phyloP scores from a whole-genome alignment of 2,888 invertebrate species.

The Sylvicola cinctus region DNA sequence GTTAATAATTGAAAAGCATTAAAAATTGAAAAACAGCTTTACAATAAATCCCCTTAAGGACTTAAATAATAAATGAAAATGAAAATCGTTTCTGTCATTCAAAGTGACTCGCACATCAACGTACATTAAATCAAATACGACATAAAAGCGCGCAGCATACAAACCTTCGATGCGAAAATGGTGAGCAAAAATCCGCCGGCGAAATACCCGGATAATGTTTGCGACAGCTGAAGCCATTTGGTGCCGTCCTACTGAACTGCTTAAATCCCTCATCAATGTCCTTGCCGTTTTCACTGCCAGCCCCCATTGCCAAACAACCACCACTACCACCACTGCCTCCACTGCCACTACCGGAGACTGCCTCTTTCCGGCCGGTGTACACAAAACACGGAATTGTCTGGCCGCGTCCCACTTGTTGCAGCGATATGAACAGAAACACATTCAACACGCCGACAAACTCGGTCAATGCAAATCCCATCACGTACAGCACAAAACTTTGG shows the following conservation, averaged over 20 bases:
- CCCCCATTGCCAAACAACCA: too few species aligned
- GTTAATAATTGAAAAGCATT: too few species aligned
- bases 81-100: too few species aligned
- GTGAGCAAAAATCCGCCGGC: constrained; percentile 3
- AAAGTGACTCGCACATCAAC: too few species aligned
- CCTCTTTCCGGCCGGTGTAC: neutral
- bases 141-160: too few species aligned
- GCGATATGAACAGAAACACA: constrained; percentile 59
- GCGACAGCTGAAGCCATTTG: constrained; percentile 1
- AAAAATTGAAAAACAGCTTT: too few species aligned
- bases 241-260: too few species aligned
- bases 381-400: constrained; percentile 3
- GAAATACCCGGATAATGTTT: constrained; percentile 2
- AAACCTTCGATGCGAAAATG: constrained; percentile 3
- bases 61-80: too few species aligned
- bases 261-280: neutral
- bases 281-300: neutral
- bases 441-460: constrained; percentile 73
- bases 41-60: too few species aligned
- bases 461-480: constrained; percentile 63
- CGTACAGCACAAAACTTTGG: constrained; percentile 69
- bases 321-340: too few species aligned
- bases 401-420: constrained; percentile 21
- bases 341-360: too few species aligned
- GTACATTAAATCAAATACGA: too few species aligned